Evolutionary conservation across 2,888 invertebrate genomes (phyloP).

Genomic region (Cerastoderma edule): DNA sequence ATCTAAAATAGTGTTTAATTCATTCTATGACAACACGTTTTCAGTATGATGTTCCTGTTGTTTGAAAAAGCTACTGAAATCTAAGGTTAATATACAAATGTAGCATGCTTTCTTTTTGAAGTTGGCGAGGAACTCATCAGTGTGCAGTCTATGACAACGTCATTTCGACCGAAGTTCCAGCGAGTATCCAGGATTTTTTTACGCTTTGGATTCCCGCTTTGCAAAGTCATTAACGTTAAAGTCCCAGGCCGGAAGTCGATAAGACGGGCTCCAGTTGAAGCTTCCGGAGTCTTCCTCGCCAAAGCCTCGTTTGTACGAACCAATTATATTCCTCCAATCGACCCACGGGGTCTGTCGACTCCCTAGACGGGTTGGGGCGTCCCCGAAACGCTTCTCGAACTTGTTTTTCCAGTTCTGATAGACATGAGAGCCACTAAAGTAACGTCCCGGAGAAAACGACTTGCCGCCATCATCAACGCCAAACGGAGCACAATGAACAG

Average conservation of each 20-base stretch:
- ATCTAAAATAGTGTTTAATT: too few species aligned
- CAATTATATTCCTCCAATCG: slow-evolving; percentile 35
- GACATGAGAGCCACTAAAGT: slow-evolving; percentile 9
- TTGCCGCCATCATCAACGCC: slow-evolving; percentile 4
- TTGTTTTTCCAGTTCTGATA: slow-evolving; percentile 36
- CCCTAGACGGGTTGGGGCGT: slow-evolving; percentile 19
- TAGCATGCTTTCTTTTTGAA: too few species aligned
- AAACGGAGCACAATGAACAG: slow-evolving; percentile 20
- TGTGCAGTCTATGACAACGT: too few species aligned
- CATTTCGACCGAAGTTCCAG: too few species aligned
- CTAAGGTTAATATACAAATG: too few species aligned
- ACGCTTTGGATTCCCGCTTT: neutral
- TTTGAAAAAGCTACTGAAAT: too few species aligned
- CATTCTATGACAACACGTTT: too few species aligned
- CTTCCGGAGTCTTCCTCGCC: slow-evolving; percentile 11
- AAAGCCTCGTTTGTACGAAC: slow-evolving; percentile 28
- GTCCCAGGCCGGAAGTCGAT: slow-evolving; percentile 16
- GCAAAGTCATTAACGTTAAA: slow-evolving; percentile 17
- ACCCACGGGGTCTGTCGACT: slow-evolving; percentile 32
- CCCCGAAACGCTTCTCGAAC: slow-evolving; percentile 32
- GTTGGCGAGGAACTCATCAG: too few species aligned
- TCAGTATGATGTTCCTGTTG: too few species aligned
- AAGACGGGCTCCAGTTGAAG: slow-evolving; percentile 18
- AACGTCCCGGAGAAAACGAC: slow-evolving; percentile 7
- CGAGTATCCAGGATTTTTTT: too few species aligned